Evolutionary conservation across 2,797 vertebrate genomes (phyloP), one percentile per base, ranked within the genome.

Genomic region (Rhinophrynus dorsalis): DNA sequence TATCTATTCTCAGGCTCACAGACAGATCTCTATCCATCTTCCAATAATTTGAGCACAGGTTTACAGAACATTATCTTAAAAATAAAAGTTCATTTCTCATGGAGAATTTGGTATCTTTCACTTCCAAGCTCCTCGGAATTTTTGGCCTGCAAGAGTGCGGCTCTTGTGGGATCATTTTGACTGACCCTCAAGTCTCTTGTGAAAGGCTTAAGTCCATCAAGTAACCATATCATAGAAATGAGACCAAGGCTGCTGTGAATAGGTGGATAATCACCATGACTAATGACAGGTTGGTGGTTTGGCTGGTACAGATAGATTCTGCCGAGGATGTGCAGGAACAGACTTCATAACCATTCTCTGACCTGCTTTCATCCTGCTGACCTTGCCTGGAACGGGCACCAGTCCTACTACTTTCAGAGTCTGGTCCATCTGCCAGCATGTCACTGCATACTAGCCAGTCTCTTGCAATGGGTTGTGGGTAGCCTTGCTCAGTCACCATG

Each of bases 361-460:
- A 88, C n/a, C 90, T 92, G 81, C 93, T 94, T 2, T 84, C 79
- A 0, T 89, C 88, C 0, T 83, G 93, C 17, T 88, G 91, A 11
- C 89, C 92, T 0, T 84, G 90, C 2, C 81, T 85, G 48, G 90
- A 83, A 0, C 37, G 83, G 0, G 85, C 87, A 74, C 89, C 88
- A 0, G 86, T 87, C 77, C 78, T 83, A 60, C 88, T 84, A 15
- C 83, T 68, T 57, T 91, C 88, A 0, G 79, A 37, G 63, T 83
- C 84, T 0, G 94, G 88, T 1, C 90, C 81, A 24, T 93, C 91
- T 0, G 89, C 83, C 80, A 92, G 94, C 79, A 92, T 90, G 77
- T 95, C 89, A 0, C 88, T 84, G 80, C 97, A 98, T 64, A 94
- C 78, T 76, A 98, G 87, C 96, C 96, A 99, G 91, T 98, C 96